phyloP scores from a whole-genome alignment of 2,888 invertebrate species.

The Ormyrus thymus region DNA sequence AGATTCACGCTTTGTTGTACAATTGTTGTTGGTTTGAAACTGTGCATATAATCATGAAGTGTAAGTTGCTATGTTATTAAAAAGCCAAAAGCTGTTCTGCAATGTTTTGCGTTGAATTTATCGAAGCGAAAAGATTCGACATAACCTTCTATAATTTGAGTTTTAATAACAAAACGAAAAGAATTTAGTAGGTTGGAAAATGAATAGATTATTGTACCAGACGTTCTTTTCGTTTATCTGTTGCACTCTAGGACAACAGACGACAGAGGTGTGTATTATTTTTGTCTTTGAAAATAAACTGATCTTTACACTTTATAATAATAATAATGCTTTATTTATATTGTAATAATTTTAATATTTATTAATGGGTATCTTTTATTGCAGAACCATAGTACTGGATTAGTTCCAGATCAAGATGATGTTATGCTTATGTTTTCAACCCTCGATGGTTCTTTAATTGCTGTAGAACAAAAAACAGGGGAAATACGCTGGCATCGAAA shows the following conservation, averaged over 20 bases:
- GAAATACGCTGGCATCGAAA: constrained; percentile 92
- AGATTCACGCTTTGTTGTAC: constrained; percentile 22
- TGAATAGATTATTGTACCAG: constrained; percentile 49
- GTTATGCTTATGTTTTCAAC: constrained; percentile 88
- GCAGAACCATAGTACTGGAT: constrained; percentile 67
- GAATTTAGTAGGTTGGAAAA: constrained; percentile 8
- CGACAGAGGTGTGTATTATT: constrained; percentile 39
- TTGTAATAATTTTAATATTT: background rate
- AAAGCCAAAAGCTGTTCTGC: constrained; percentile 6
- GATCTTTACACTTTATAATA: no score
- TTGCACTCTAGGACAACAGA: constrained; percentile 54
- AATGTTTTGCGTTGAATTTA: background rate
- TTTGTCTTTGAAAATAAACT: background rate
- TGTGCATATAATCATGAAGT: constrained; percentile 5
- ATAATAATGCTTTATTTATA: no score
- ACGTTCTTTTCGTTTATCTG: constrained; percentile 53
- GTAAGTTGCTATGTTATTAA: background rate
- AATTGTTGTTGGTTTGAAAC: background rate
- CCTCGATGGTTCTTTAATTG: constrained; percentile 93
- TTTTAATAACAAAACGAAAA: constrained; percentile 6
- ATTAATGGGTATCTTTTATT: constrained; percentile 31
- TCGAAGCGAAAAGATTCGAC: constrained; percentile 28
- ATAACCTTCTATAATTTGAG: constrained; percentile 28
- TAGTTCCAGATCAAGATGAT: constrained; percentile 70
- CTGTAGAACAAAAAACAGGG: constrained; percentile 91